Percentiles rank a stretch among this genome's conserved stretches.
These are phyloP conservation scores for Oncopeltus fasciatus DNA, from an alignment of 1,140 invertebrate genomes.

Conservation along the genomic window DNA sequence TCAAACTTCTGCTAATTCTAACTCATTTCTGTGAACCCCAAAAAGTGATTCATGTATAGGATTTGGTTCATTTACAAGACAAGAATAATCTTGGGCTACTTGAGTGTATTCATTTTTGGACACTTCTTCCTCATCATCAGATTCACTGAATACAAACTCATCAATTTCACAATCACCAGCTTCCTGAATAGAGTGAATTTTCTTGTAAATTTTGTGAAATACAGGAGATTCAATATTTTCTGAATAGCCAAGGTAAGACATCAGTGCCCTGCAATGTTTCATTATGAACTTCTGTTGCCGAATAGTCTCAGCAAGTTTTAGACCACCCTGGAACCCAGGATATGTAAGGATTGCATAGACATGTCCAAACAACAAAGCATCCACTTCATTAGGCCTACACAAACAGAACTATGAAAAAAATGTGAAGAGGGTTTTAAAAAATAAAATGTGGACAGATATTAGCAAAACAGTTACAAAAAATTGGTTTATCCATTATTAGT, in stretches of 20 bases:
- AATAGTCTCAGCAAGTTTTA: slow-evolving; percentile 8
- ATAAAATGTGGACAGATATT: too few species aligned
- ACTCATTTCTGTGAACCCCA: not conserved
- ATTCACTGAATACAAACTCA: slow-evolving; percentile 1
- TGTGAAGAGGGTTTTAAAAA: too few species aligned
- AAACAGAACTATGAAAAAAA: too few species aligned
- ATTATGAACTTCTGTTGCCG: not conserved
- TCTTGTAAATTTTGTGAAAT: not conserved
- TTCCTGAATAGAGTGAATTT: not conserved
- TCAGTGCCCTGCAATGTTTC: slow-evolving; percentile 8
- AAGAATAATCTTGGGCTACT: slow-evolving; percentile 8
- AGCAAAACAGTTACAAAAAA: too few species aligned
- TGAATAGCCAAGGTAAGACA: not conserved
- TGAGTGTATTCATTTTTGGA: not conserved
- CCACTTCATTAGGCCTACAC: slow-evolving; percentile 47
- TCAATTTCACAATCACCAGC: not conserved
- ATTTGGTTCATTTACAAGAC: slow-evolving; percentile 8
- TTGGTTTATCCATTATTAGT: too few species aligned
- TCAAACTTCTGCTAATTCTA: too few species aligned
- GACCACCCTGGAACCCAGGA: slow-evolving; percentile 6
- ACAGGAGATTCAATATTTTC: not conserved
- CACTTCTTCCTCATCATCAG: slow-evolving; percentile 11
- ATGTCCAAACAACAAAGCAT: slow-evolving; percentile 59
- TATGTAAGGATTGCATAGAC: slow-evolving; percentile 42
- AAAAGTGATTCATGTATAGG: slow-evolving; percentile 11